Base-by-base conservation (phyloP, 2,113 vertebrate genomes). In the Campylorhamphus procurvoides region DNA sequence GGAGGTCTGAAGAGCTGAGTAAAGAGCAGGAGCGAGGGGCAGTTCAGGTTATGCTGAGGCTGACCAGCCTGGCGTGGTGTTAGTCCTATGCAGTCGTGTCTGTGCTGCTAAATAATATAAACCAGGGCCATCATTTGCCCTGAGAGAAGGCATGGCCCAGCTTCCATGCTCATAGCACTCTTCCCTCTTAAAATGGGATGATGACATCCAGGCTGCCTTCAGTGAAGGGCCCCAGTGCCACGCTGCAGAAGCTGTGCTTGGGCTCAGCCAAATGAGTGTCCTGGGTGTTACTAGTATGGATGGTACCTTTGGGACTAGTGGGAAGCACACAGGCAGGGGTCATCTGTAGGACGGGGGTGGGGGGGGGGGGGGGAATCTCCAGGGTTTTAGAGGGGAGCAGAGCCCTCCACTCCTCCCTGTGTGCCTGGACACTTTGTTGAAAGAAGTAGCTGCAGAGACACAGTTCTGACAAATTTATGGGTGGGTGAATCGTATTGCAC, bases 211-310 rank as follows among this genome's bases (percentile, higher is more conserved):
- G 58, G n/a, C 25, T n/a, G 15, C 17, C 44, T 46, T 33, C 4
- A 1, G 22, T 9, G 37, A 66, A 56, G 25, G 14, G 37, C 39
- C 31, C 20, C 40, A 28, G 18, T 5, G 3, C 56, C 62, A 60
- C 0, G 0, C 37, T 58, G 60, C 42, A 63, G 4, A 29, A 62
- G 31, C 35, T 0, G 0, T 59, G 39, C 56, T n/a, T 0, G 5
- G 42, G 31, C 64, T 87, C 6, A 3, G 37, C 9, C 55, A 56
- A 29, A 58, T 3, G 12, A 17, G 20, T 37, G 39, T 35, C 55
- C 59, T 64, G 11, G 5, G 6, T 53, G 15, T 68, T 62, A 29
- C 12, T 12, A 23, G 14, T 31, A 47, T 8, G 40, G 62, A 31
- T 6, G 37, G 28, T 35, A 46, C 13, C 23, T 66, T 40, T 39